Evolutionary conservation across 92 coral and sea anemone species (phyloP), one percentile per base, ranked within the genome.

Genomic region (Actinernus sp.): DNA sequence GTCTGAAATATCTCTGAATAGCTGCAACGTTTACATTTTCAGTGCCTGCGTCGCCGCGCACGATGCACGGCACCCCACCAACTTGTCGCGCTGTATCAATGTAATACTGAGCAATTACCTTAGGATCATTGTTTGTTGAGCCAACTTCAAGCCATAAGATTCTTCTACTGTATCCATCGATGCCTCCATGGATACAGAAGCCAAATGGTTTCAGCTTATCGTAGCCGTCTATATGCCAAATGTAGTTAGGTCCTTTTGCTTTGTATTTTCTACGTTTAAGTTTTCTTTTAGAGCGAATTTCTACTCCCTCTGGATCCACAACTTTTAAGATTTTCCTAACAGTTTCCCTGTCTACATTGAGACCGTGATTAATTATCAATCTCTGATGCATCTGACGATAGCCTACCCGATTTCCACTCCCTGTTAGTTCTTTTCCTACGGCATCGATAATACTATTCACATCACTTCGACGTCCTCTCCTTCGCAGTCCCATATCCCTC

Each of bases 321-420:
- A 44, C 47, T 52, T 41, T 37, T 31, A 69, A 38, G 34, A 46
- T 24, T 11, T 38, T 24, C 55, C 65, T 69, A 22, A 39, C 66
- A 31, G 49, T 47, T 43, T 69, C 58, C 41, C 77, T 55, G 31
- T 58, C 39, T 54, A 69, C 55, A 24, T 31, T 58, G 9, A 36
- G 44, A 29, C 61, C 64, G 37, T 68, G 62, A 51, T 18, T 16
- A 9, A 33, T 55, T 8, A 54, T 39, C 26, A 68, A 43, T 39
- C 76, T 44, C 46, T 55, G 76, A 68, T 68, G 76, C 71, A 61
- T 73, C 32, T 50, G 68, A 31, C 81, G 44, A 28, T 61, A 73
- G 61, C 72, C 63, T 12, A 54, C 17, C 12, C 29, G 58, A 51
- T 55, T 46, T 27, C 81, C 72, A 43, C 72, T 61, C 49, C 55